Base-by-base conservation (phyloP, 2,888 invertebrate genomes). In the Neoascia interrupta region DNA sequence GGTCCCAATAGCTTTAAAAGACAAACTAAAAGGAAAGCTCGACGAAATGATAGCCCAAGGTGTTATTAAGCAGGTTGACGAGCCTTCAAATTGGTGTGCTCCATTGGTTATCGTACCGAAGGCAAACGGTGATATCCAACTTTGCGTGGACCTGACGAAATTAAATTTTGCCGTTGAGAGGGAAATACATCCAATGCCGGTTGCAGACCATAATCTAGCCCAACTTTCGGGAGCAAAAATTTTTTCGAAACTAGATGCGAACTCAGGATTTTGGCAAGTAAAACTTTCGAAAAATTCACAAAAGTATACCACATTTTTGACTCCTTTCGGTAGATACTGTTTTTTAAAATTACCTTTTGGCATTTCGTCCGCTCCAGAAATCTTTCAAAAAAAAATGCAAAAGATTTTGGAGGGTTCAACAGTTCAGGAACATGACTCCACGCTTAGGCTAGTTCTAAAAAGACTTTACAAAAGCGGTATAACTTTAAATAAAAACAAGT, bases 231-330 rank as follows among this genome's bases (percentile, higher is more conserved):
- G 74, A 8, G 81, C 82, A 1, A 73, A 76, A 39, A 36, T 54
- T 15, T 85, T 82, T 31, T 60, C 75, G 4, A 86, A 86, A 81
- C 74, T 87, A 6, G 86, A 88, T 60, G 61, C 87, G 8, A 66
- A 66, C 16, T 39, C 13, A 4, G 61, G 56, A n/a, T 75, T 69
- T 47, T 54, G 41, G 61, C 61, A 69, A n/a, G 28, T 74, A 13
- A 31, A 37, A 60, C 34, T 37, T 21, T 18, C 23, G 16, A 37
- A 13, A 15, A 45, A 13, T 13, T 45, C 54, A 18, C 37, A 43
- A 51, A 6, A 3, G 16, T 18, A 43, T 1, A 70, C 60, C 1
- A 70, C 70, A n/a, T 51, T 70, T 23, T 15, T 81, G 19, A 64
- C 69, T 10, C 69, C 53, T n/a, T 73, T 74, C 8, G 74, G 74